A percentile compares a stretch with the other conserved stretches of the same genome.
Evolutionary conservation across 35 echinoderm and acorn worm species (phyloP).

Genomic region (Heliocidaris tuberculata): DNA sequence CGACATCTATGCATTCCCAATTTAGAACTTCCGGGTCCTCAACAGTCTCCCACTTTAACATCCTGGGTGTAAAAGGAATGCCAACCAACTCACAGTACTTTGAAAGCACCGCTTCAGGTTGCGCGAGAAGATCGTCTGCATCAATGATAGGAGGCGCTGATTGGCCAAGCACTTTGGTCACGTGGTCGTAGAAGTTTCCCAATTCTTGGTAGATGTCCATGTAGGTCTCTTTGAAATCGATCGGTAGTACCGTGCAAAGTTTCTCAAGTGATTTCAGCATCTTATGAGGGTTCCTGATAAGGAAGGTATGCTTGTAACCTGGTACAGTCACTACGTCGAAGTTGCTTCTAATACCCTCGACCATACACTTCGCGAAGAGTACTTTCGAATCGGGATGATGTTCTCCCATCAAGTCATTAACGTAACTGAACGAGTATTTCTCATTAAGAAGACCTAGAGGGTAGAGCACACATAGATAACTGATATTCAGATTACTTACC

Average conservation of each 20-base stretch:
- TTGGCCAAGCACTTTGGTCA: background rate
- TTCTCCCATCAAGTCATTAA: background rate
- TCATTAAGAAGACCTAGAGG: slow-evolving; percentile 6
- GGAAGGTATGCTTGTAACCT: slow-evolving; percentile 20
- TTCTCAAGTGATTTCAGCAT: background rate
- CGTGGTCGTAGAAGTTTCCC: background rate
- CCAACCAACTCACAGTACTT: slow-evolving; percentile 28
- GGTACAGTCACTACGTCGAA: background rate
- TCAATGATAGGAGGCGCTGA: background rate
- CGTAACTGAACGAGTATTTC: slow-evolving; percentile 20
- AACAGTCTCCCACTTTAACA: slow-evolving; percentile 7
- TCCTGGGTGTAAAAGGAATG: background rate
- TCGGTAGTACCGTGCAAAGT: background rate
- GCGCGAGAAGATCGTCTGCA: background rate
- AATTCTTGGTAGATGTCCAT: slow-evolving; percentile 18
- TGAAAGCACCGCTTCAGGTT: background rate
- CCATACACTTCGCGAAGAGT: slow-evolving; percentile 22
- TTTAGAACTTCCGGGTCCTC: background rate
- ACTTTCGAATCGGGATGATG: background rate
- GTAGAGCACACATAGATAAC: too few species aligned
- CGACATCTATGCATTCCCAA: background rate
- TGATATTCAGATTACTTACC: too few species aligned
- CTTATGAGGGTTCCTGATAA: background rate
- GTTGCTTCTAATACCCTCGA: background rate
- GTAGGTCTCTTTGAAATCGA: background rate